A percentile compares a stretch with the other conserved stretches of the same genome.
These are phyloP conservation scores for Cyanistes caeruleus DNA, from an alignment of 2,113 vertebrate species.

Conservation along the genomic window DNA sequence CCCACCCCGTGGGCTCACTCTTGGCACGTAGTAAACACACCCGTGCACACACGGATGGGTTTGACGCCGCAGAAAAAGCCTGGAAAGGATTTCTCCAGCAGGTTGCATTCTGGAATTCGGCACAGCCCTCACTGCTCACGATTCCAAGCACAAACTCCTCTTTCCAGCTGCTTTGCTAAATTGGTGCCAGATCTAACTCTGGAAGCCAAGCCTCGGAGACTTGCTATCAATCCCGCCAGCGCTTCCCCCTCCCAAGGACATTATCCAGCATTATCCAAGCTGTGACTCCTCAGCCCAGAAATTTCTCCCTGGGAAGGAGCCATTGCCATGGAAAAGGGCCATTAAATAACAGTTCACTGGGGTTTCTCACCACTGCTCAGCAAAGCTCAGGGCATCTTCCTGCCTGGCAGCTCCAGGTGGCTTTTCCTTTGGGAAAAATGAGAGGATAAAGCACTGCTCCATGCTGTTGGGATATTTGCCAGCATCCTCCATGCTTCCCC, in stretches of 20 bases:
- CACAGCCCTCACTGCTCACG: not conserved
- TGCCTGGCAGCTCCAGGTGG: not conserved
- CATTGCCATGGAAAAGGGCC: slow-evolving; percentile 12
- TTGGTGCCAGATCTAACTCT: slow-evolving; percentile 37
- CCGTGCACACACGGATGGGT: rapidly evolving
- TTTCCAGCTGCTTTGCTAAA: slow-evolving; percentile 58
- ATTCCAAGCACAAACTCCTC: slow-evolving; percentile 50
- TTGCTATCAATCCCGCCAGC: slow-evolving; percentile 5
- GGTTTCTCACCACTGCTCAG: not conserved
- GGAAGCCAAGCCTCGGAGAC: slow-evolving; percentile 33
- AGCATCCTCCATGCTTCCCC: not conserved
- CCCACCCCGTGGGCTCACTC: not conserved
- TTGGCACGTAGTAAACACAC: not conserved
- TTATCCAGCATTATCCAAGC: slow-evolving; percentile 29
- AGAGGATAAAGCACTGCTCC: not conserved
- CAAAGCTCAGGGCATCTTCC: not conserved
- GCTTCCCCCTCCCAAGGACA: not conserved
- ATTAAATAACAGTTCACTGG: not conserved
- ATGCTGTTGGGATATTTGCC: not conserved
- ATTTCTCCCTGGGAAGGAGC: slow-evolving; percentile 28
- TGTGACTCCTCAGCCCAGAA: slow-evolving; percentile 36
- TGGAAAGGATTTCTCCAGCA: not conserved
- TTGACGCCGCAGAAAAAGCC: not conserved
- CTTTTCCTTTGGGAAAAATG: not conserved
- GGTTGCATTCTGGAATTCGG: not conserved